These are phyloP conservation scores for Sus cebifrons DNA, from an alignment of 2,797 vertebrate genomes.

Conservation along the genomic window DNA sequence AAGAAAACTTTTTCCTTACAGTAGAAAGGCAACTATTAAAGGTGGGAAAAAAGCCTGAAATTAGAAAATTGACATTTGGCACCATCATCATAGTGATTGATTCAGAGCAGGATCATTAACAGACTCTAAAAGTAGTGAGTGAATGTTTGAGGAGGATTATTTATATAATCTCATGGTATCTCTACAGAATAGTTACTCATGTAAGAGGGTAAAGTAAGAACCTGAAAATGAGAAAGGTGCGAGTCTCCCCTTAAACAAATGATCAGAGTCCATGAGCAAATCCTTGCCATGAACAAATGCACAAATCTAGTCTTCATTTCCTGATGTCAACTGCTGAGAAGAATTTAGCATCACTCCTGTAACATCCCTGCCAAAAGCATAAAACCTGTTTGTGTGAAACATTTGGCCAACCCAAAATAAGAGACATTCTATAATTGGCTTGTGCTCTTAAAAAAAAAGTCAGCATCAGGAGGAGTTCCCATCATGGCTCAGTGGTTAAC, in stretches of 20 bases:
- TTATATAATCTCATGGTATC: background rate
- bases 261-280: background rate
- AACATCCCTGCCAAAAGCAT: background rate
- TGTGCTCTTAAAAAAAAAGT: too few species aligned
- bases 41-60: background rate
- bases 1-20: background rate
- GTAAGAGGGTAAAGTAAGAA: background rate
- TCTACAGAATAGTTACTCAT: background rate
- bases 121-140: background rate
- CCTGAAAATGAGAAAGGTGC: background rate
- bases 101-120: background rate
- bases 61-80: background rate
- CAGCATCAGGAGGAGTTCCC: too few species aligned
- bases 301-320: background rate
- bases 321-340: background rate
- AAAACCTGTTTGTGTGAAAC: background rate
- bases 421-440: background rate
- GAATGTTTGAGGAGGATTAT: background rate
- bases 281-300: background rate
- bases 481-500: too few species aligned
- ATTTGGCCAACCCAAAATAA: background rate
- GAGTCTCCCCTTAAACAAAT: background rate
- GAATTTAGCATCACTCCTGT: background rate
- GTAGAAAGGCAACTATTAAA: background rate
- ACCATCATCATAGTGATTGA: background rate